Conservation (phyloP, 2,797 vertebrate species). For the Rhodeus uyekii region DNA sequence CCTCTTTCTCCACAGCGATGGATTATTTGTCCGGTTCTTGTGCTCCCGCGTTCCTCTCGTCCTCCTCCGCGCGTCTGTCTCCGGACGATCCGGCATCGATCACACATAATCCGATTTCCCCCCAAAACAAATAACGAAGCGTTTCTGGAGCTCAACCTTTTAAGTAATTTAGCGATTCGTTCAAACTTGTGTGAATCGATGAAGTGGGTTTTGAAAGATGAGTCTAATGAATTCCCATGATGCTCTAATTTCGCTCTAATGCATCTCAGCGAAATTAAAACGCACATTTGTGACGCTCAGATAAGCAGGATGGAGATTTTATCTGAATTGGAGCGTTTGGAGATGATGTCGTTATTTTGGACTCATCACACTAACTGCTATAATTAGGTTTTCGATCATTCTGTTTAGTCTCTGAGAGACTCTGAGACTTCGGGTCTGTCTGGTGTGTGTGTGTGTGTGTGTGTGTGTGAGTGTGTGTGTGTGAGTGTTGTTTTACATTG, state of each 20-base stretch:
- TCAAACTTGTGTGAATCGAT: conserved; percentile 45
- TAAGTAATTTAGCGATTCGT: conserved; percentile 50
- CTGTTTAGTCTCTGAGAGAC: conserved; percentile 1
- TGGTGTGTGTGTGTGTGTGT: not conserved
- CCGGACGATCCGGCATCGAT: conserved; percentile 16
- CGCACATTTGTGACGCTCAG: conserved; percentile 37
- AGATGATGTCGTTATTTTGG: conserved; percentile 37
- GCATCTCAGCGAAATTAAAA: conserved; percentile 48
- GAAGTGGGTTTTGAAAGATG: conserved; percentile 33
- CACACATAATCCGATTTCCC: conserved; percentile 49
- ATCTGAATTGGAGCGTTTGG: conserved; percentile 27
- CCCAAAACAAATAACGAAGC: conserved; percentile 36
- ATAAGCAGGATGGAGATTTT: conserved; percentile 34
- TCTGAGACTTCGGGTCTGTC: not conserved
- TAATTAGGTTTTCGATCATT: conserved; percentile 36
- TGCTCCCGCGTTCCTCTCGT: not conserved
- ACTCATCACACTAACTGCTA: conserved; percentile 31
- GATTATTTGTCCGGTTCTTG: conserved; percentile 1
- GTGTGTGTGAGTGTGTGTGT: not conserved
- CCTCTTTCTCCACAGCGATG: conserved; percentile 18
- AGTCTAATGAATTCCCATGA: conserved; percentile 33
- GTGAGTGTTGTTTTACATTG: not conserved
- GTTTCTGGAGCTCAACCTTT: conserved; percentile 35
- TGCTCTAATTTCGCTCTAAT: conserved; percentile 47
- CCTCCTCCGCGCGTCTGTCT: not conserved